These are phyloP conservation scores for Euzetes globulus DNA, from an alignment of 2,888 invertebrate genomes.

Conservation along the genomic window DNA sequence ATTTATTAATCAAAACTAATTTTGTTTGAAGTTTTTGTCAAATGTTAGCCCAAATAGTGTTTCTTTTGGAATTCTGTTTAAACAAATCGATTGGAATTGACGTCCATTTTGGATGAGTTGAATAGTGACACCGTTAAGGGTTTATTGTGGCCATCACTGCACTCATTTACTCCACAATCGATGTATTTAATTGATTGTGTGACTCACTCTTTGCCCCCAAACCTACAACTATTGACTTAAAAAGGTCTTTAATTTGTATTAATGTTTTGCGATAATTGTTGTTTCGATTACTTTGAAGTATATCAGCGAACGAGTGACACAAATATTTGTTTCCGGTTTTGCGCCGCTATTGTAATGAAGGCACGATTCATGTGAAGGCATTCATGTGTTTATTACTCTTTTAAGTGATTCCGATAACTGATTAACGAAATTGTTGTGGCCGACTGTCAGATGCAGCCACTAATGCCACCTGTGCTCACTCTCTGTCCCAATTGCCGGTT, in stretches of 20 bases:
- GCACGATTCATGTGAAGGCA: not conserved
- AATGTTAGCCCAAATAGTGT: too few species aligned
- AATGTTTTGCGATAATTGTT: not conserved
- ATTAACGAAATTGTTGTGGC: not conserved
- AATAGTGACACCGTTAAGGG: not conserved
- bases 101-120: not conserved
- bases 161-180: not conserved
- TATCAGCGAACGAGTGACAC: not conserved
- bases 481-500: too few species aligned
- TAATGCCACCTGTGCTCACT: not conserved
- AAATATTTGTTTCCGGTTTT: constrained; percentile 14
- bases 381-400: not conserved
- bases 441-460: not conserved
- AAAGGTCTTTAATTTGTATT: not conserved
- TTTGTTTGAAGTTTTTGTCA: too few species aligned
- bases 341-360: not conserved
- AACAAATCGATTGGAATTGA: too few species aligned
- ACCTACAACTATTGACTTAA: not conserved
- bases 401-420: not conserved
- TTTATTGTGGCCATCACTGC: not conserved
- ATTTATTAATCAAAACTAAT: too few species aligned
- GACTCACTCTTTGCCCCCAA: too few species aligned
- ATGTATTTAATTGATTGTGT: too few species aligned
- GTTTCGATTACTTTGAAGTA: not conserved
- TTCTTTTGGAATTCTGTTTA: too few species aligned